Conservation (phyloP, 2,797 vertebrate genomes). For the Sebastiscus albofasciatus region DNA sequence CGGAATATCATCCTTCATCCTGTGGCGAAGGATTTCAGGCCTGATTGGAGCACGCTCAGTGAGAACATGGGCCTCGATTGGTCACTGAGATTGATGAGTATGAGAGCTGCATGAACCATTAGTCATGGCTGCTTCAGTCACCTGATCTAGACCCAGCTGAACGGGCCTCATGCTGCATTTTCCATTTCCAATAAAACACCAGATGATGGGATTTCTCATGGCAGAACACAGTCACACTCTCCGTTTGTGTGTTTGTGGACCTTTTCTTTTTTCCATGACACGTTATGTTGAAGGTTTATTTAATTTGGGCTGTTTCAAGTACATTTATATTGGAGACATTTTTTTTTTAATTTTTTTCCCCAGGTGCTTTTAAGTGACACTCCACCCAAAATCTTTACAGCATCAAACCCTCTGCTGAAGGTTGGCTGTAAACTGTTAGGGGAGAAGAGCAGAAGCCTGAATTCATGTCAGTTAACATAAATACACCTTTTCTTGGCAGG, state of each 20-base stretch:
- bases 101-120: conserved; percentile 13
- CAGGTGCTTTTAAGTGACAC: background rate
- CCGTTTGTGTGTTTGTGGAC: background rate
- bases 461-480: background rate
- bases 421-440: background rate
- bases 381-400: background rate
- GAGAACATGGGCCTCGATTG: background rate
- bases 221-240: conserved; percentile 14
- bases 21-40: background rate
- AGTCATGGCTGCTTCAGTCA: conserved; percentile 26
- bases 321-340: background rate
- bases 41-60: conserved; percentile 13
- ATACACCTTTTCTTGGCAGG: background rate
- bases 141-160: conserved; percentile 16
- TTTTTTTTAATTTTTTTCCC: background rate
- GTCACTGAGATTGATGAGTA: conserved; percentile 18
- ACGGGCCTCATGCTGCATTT: background rate
- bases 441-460: background rate
- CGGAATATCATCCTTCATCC: conserved; percentile 27
- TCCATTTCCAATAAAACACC: conserved; percentile 12
- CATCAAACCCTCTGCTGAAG: background rate
- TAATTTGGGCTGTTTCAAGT: background rate
- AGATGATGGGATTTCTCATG: conserved; percentile 23
- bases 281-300: background rate
- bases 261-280: background rate